Evolutionary conservation across 2,888 invertebrate genomes (phyloP).

Genomic region (Tridacna gigas): DNA sequence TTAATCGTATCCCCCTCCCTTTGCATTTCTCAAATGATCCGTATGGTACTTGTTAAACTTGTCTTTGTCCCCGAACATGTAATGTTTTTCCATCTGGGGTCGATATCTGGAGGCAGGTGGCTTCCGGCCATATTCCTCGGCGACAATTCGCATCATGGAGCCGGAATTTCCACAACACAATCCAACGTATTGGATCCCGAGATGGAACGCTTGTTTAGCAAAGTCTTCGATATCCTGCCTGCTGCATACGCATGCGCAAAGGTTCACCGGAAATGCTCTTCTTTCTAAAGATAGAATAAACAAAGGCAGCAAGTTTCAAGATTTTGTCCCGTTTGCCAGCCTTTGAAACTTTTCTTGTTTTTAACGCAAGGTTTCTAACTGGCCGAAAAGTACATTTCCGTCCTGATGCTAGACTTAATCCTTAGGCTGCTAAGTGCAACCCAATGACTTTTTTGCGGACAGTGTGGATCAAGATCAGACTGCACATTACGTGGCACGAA

Average conservation of each 20-base stretch:
- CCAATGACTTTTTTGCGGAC: too few species aligned
- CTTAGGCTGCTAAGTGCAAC: too few species aligned
- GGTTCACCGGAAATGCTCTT: conserved; percentile 71
- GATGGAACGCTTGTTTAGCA: conserved; percentile 68
- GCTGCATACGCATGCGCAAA: conserved; percentile 66
- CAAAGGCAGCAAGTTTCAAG: too few species aligned
- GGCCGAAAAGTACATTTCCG: too few species aligned
- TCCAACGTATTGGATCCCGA: conserved; percentile 79
- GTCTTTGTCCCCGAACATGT: conserved; percentile 32
- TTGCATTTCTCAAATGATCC: background rate
- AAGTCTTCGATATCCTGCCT: conserved; percentile 72
- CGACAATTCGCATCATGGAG: conserved; percentile 71
- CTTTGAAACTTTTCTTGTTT: too few species aligned
- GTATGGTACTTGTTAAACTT: conserved; percentile 18
- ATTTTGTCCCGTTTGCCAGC: too few species aligned
- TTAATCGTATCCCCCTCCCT: background rate
- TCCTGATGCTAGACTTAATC: too few species aligned
- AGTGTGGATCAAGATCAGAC: too few species aligned
- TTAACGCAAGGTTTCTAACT: too few species aligned
- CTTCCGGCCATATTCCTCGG: conserved; percentile 71
- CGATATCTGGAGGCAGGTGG: conserved; percentile 71
- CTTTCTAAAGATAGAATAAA: too few species aligned
- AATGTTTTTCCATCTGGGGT: conserved; percentile 67
- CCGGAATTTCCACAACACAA: conserved; percentile 80
- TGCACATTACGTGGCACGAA: too few species aligned